phyloP scores from a whole-genome alignment of 2,888 invertebrate species.

The Sarcophaga subvicina region DNA sequence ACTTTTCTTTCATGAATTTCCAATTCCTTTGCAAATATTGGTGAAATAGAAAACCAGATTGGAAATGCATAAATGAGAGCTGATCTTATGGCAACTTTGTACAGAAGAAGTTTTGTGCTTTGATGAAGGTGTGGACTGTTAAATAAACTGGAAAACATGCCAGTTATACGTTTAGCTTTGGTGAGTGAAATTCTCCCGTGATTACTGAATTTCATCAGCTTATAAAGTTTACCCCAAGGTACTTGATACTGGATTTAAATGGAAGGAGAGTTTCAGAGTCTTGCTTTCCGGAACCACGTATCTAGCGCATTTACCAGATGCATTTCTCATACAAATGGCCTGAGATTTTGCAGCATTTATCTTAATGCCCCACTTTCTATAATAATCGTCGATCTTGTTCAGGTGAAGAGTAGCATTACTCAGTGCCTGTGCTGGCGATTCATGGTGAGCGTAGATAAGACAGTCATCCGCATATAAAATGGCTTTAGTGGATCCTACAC shows the following conservation, averaged over 20 bases:
- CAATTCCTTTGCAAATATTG: not conserved
- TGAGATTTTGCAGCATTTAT: too few relatives aligned
- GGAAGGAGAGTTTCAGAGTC: not conserved
- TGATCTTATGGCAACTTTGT: not conserved
- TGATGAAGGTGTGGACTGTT: not conserved
- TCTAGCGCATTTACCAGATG: too few relatives aligned
- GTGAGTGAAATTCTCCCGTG: not conserved
- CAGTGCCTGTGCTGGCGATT: not conserved
- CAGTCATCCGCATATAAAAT: conserved; percentile 8
- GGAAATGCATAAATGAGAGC: not conserved
- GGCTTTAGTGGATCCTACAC: not conserved
- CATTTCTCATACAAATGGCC: too few relatives aligned
- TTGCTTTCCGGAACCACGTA: conserved; percentile 1
- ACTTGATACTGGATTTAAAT: not conserved
- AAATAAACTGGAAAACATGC: not conserved
- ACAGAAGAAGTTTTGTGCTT: not conserved
- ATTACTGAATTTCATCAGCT: too few relatives aligned
- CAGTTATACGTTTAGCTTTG: not conserved
- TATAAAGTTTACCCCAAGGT: not conserved
- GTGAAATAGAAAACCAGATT: not conserved
- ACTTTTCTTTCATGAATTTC: too few relatives aligned
- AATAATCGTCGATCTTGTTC: too few relatives aligned
- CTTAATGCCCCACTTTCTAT: too few relatives aligned
- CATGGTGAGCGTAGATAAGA: not conserved
- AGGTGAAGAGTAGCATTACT: not conserved